Base-by-base conservation (phyloP, 2,888 invertebrate species). In the Xestobium rufovillosum region DNA sequence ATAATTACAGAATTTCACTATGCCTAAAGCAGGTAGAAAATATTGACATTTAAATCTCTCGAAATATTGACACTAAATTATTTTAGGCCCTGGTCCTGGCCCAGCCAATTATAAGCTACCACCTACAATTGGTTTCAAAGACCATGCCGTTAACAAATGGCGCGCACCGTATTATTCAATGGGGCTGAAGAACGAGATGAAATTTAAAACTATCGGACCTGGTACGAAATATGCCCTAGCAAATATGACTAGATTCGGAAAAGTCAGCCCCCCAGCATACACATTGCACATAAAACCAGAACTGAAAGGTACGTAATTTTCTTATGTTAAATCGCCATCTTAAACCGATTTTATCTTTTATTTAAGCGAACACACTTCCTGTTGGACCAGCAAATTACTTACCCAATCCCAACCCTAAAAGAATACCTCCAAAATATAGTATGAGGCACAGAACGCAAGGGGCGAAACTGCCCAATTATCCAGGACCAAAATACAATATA, bases 91-190 rank as follows among this genome's bases (percentile, higher is more conserved):
- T n/a, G 80, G 80, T 31, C 82, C 82, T 34, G 81, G 81, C 2
- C 80, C 81, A 15, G 76, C 75, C 42, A 73, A 73, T 34, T 80
- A 81, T 60, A 52, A 59, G 59, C 66, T 83, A 41, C 79, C 78
- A 9, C 63, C 76, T 1, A 71, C 76, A 14, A 70, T 75, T 23
- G 81, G 82, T 2, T 77, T 66, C 59, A 58, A 65, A 8, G 52
- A 60, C 11, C 81, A 82, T 62, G 81, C 81, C 64, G 70, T 72
- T 12, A 74, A 77, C 4, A 71, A 69, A 9, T 65, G 68, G 54
- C 69, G 79, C 46, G 70, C 71, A 59, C 81, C 82, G 3, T 75
- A 77, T 58, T 82, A 69, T 60, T 75, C 76, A 31, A 73, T 82
- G 59, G 75, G 76, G 29, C 60, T 60, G 10, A 65, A 68, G 16